phyloP scores from a whole-genome alignment of 2,888 invertebrate genomes.

The Acanthosepion pharaonis region DNA sequence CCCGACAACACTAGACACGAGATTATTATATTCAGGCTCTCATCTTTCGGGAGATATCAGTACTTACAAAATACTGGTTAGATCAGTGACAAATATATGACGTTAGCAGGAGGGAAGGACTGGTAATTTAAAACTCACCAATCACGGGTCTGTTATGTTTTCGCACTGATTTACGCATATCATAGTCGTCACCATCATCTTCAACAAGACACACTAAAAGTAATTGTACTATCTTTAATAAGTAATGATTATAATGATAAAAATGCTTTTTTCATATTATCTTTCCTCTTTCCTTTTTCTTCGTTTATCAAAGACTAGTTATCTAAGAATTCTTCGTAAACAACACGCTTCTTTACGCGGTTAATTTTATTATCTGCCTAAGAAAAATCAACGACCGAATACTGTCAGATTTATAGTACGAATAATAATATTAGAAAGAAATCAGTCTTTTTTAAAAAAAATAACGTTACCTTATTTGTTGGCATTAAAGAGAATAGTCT shows the following conservation, averaged over 20 bases:
- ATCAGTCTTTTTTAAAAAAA: too few relatives aligned
- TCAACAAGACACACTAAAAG: neutral
- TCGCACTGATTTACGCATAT: neutral
- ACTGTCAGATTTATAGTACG: neutral
- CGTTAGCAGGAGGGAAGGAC: neutral
- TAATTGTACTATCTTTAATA: neutral
- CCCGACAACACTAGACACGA: too few relatives aligned
- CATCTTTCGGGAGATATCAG: too few relatives aligned
- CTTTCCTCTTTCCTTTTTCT: neutral
- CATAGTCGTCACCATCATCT: neutral
- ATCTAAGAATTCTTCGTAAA: neutral
- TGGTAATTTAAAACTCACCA: neutral
- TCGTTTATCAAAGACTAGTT: neutral
- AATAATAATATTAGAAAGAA: neutral
- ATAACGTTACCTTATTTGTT: too few relatives aligned
- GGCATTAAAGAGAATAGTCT: too few relatives aligned
- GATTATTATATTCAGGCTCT: too few relatives aligned
- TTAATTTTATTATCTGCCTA: neutral
- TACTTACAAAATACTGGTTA: too few relatives aligned
- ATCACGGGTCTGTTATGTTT: neutral
- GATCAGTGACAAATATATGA: neutral
- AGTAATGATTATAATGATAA: neutral
- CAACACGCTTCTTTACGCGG: neutral
- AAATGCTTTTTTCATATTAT: neutral
- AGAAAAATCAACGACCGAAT: neutral